Percentiles rank a stretch among this genome's conserved stretches.
Evolutionary conservation across 2,113 vertebrate species (phyloP).

Genomic region (Glareola pratincola): DNA sequence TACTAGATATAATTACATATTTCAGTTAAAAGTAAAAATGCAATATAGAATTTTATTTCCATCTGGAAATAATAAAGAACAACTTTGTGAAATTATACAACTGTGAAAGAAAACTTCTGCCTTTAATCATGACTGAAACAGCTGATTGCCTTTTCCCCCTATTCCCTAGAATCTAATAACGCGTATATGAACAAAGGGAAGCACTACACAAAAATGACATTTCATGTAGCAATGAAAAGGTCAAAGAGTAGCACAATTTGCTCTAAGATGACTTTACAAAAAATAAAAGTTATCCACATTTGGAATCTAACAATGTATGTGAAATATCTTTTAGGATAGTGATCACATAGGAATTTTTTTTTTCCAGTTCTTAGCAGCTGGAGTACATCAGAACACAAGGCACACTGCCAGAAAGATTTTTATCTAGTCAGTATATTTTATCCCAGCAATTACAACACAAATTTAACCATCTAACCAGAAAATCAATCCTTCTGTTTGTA

Average conservation of each 20-base stretch:
- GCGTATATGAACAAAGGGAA: neutral
- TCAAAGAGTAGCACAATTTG: neutral
- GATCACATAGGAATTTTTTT: neutral
- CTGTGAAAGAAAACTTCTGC: slow-evolving; percentile 37
- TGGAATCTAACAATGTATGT: neutral
- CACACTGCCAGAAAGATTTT: neutral
- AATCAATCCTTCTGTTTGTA: neutral
- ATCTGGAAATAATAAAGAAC: slow-evolving; percentile 59
- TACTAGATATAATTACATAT: slow-evolving; percentile 27
- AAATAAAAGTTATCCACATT: neutral
- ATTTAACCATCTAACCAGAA: slow-evolving; percentile 10
- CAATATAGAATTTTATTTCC: slow-evolving; percentile 11
- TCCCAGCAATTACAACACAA: neutral
- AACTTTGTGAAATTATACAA: neutral
- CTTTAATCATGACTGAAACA: slow-evolving; percentile 42
- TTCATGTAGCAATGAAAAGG: neutral
- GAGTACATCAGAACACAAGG: slow-evolving; percentile 7
- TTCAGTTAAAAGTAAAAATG: slow-evolving; percentile 31
- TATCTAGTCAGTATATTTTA: neutral
- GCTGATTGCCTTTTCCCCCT: neutral
- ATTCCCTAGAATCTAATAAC: neutral
- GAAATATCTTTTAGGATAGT: neutral
- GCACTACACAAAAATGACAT: neutral
- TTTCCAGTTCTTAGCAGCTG: slow-evolving; percentile 36
- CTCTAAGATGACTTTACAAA: slow-evolving; percentile 41